Conservation (phyloP, 2,888 invertebrate species). For the Eretmocerus hayati region DNA sequence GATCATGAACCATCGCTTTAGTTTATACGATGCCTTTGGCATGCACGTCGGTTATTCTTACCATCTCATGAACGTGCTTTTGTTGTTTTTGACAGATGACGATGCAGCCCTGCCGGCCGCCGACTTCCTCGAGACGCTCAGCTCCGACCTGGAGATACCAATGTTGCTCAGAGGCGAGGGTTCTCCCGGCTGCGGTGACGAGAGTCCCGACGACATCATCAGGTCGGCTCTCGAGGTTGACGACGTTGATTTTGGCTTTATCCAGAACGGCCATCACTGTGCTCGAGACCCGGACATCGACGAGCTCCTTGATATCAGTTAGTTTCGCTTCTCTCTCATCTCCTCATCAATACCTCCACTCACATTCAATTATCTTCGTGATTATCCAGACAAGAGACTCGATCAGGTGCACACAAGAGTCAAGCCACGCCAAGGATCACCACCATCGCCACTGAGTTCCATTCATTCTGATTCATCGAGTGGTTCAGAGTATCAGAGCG, state of each 20-base stretch:
- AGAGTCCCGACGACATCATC: slow-evolving; percentile 34
- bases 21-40: too few relatives aligned
- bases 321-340: not conserved
- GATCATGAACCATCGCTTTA: too few relatives aligned
- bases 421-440: slow-evolving; percentile 26
- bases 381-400: not conserved
- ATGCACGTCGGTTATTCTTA: too few relatives aligned
- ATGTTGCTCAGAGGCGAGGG: slow-evolving; percentile 30
- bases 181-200: slow-evolving; percentile 27
- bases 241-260: slow-evolving; percentile 25
- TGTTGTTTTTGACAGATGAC: slow-evolving; percentile 26
- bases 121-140: slow-evolving; percentile 37
- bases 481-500: slow-evolving; percentile 31
- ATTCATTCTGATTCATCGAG: slow-evolving; percentile 35
- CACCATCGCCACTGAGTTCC: slow-evolving; percentile 35
- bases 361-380: too few relatives aligned
- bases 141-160: slow-evolving; percentile 37
- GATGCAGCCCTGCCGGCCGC: slow-evolving; percentile 32
- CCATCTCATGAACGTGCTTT: not conserved
- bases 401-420: slow-evolving; percentile 18
- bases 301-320: slow-evolving; percentile 13
- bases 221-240: slow-evolving; percentile 29
- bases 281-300: slow-evolving; percentile 1
- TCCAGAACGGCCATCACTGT: slow-evolving; percentile 10
- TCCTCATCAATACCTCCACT: too few relatives aligned